Evolutionary conservation across 1,140 invertebrate species (phyloP).

Genomic region (Lasioglossum albipes): DNA sequence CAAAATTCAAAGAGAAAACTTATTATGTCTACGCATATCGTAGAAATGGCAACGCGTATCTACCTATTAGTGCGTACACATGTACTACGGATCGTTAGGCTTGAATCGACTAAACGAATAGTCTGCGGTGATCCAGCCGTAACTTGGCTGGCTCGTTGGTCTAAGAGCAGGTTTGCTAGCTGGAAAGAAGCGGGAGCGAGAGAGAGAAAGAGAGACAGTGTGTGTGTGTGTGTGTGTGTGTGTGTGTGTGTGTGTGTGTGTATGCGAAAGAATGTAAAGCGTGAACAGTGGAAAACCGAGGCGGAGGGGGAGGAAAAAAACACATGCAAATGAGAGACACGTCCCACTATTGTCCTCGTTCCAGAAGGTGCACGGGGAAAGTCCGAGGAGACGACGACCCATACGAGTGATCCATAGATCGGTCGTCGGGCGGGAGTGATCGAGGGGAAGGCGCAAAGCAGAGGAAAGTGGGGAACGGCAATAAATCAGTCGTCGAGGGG

Average conservation of each 20-base stretch:
- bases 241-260: not conserved
- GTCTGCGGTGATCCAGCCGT: constrained; percentile 43
- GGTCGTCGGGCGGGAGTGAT: constrained; percentile 19
- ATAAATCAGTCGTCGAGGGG: constrained; percentile 64
- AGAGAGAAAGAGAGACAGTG: not conserved
- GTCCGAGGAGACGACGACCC: constrained; percentile 28
- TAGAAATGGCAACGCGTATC: no score
- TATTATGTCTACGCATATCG: no score
- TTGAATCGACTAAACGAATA: constrained; percentile 24
- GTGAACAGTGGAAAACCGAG: not conserved
- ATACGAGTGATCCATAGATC: not conserved
- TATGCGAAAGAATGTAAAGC: constrained; percentile 16
- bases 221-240: no score
- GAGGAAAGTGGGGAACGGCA: constrained; percentile 19
- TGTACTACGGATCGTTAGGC: no score
- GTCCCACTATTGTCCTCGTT: constrained; percentile 36
- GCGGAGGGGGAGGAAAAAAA: constrained; percentile 1
- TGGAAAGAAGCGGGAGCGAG: not conserved
- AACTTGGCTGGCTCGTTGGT: constrained; percentile 38
- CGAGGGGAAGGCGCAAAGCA: not conserved
- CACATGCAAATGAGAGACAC: constrained; percentile 51
- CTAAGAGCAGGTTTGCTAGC: constrained; percentile 6
- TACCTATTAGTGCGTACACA: no score
- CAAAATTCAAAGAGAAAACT: no score
- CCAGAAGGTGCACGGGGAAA: not conserved